A percentile compares a stretch with the other conserved stretches of the same genome.
Conservation (phyloP, 2,888 invertebrate genomes). For the Eurytoma adleriae region DNA sequence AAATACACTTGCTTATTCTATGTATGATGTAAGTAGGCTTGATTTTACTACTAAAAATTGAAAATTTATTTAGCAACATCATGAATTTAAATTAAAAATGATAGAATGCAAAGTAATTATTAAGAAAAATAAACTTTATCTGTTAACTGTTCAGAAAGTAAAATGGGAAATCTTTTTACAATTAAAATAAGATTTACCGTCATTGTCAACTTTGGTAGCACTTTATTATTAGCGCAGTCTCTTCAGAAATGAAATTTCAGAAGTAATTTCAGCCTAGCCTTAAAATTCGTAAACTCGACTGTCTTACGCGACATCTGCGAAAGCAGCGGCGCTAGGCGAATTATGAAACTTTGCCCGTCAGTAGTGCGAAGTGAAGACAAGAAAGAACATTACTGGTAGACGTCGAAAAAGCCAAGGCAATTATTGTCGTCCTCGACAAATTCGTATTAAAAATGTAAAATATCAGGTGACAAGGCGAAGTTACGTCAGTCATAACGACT, state of each 20-base stretch:
- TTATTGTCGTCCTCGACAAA: slow-evolving; percentile 62
- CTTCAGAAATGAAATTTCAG: slow-evolving; percentile 42
- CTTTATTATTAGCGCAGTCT: slow-evolving; percentile 40
- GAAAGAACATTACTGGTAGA: slow-evolving; percentile 29
- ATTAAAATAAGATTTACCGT: slow-evolving; percentile 39
- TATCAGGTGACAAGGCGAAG: slow-evolving; percentile 58
- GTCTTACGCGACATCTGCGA: slow-evolving; percentile 53
- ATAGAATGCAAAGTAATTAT: too few species aligned
- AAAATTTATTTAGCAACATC: too few species aligned
- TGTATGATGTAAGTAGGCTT: too few species aligned
- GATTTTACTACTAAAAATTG: too few species aligned
- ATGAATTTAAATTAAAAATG: too few species aligned
- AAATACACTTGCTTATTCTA: too few species aligned
- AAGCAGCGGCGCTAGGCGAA: slow-evolving; percentile 61
- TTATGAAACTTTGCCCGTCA: slow-evolving; percentile 65
- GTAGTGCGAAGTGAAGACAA: slow-evolving; percentile 4
- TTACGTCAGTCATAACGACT: slow-evolving; percentile 62
- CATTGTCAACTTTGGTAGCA: slow-evolving; percentile 13
- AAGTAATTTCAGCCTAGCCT: slow-evolving; percentile 43
- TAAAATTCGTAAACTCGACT: slow-evolving; percentile 57
- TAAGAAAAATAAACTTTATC: not conserved
- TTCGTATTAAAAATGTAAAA: slow-evolving; percentile 15
- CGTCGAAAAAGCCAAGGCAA: slow-evolving; percentile 63
- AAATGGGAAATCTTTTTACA: slow-evolving; percentile 19
- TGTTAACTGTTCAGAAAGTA: not conserved